These are phyloP conservation scores for Panopea generosa DNA, from an alignment of 2,888 invertebrate genomes.

Conservation along the genomic window DNA sequence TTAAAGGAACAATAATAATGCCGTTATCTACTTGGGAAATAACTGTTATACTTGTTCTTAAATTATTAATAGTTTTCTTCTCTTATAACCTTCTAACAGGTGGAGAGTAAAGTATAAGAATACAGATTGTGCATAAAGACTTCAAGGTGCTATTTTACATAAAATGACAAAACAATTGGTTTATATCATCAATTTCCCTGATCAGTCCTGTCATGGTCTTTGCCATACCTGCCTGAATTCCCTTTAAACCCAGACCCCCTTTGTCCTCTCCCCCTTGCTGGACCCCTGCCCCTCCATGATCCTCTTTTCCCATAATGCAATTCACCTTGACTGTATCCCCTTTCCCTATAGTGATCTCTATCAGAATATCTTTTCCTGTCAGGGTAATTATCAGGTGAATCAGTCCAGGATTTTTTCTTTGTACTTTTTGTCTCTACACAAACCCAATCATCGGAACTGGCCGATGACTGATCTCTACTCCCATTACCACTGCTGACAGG, in stretches of 20 bases:
- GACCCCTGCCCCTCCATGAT: not conserved
- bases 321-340: conserved; percentile 17
- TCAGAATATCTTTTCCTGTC: conserved; percentile 7
- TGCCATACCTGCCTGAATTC: not conserved
- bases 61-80: too few species aligned
- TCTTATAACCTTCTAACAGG: too few species aligned
- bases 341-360: conserved; percentile 22
- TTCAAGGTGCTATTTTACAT: too few species aligned
- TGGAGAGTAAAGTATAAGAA: too few species aligned
- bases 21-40: too few species aligned
- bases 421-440: conserved; percentile 28
- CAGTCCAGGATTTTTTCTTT: conserved; percentile 31
- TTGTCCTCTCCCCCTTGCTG: conserved; percentile 28
- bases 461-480: conserved; percentile 15
- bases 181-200: too few species aligned
- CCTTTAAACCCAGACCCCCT: not conserved
- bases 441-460: conserved; percentile 38
- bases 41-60: too few species aligned
- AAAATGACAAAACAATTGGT: too few species aligned
- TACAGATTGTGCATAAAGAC: too few species aligned
- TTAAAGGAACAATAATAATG: too few species aligned
- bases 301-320: conserved; percentile 8
- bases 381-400: conserved; percentile 21
- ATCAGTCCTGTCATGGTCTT: not conserved
- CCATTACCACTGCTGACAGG: conserved; percentile 6